Evolutionary conservation across 2,113 vertebrate genomes (phyloP), one percentile per base, ranked within the genome.

Genomic region (Poecilia latipinna): DNA sequence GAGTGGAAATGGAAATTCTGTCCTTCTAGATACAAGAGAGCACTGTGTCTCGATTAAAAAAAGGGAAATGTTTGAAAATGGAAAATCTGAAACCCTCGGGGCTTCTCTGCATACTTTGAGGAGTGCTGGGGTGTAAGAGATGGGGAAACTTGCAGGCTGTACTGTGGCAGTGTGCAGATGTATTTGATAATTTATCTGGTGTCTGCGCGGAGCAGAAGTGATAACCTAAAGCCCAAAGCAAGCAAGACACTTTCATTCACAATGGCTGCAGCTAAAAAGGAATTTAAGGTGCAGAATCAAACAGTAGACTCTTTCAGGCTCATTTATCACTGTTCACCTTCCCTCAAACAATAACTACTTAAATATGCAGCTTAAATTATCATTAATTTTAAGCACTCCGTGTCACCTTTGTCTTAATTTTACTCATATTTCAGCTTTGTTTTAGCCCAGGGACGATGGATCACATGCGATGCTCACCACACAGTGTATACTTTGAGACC

Each of bases 181-280:
- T 82, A 32, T 80, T 86, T 72, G 82, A 88, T 86, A 80, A 85
- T 90, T 89, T 70, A 90, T 85, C 82, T 81, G 77, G 62, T 4
- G 44, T 62, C 72, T 44, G 64, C 48, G 70, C 68, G 17, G n/a
- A 72, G 80, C 76, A 54, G 78, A 74, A 76, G 71, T n/a, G 70
- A 77, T 74, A 82, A 86, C 80, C 82, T 76, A 22, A 72, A 75
- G 68, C 69, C 69, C 62, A 28, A 57, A 70, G 77, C 29, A 35
- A 28, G 66, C 26, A n/a, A 73, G 61, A 82, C 74, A 71, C 80
- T 72, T 70, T 4, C 4, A 72, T 74, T 79, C 76, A 71, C 22
- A 8, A 67, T 54, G 51, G 79, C 48, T 75, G 2, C 11, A 61
- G 69, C 61, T 76, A 48, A 33, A 61, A 83, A 82, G 68, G n/a